These are phyloP conservation scores for Anaspis maculata DNA, from an alignment of 2,888 invertebrate genomes.

Conservation along the genomic window DNA sequence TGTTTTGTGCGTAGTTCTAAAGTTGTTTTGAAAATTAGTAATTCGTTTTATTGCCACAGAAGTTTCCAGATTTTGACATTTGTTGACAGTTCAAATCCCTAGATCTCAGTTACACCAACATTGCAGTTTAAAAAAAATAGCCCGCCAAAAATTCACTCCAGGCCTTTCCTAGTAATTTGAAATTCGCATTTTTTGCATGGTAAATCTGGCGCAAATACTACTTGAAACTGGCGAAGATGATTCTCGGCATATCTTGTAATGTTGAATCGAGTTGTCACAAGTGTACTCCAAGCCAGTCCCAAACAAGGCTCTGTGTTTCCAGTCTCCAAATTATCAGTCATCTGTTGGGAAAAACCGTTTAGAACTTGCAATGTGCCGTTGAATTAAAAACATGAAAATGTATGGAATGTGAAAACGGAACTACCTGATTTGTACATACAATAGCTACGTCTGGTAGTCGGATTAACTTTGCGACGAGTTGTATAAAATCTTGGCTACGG, in stretches of 20 bases:
- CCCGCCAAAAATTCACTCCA: constrained; percentile 3
- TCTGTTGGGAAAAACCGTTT: constrained; percentile 31
- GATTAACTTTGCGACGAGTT: constrained; percentile 49
- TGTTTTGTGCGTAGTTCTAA: too few species aligned
- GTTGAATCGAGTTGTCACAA: constrained; percentile 52
- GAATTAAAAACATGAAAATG: too few species aligned
- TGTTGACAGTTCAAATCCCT: background rate
- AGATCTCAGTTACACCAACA: background rate
- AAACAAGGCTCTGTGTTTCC: constrained; percentile 48
- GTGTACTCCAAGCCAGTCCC: constrained; percentile 59
- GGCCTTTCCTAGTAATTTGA: constrained; percentile 40
- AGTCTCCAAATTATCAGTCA: constrained; percentile 33
- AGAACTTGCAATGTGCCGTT: too few species aligned
- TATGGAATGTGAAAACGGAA: too few species aligned
- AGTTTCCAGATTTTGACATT: background rate
- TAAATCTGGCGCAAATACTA: constrained; percentile 53
- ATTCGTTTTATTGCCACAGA: background rate
- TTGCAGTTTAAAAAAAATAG: background rate
- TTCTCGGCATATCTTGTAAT: constrained; percentile 29
- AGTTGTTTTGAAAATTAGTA: too few species aligned
- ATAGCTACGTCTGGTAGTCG: constrained; percentile 50
- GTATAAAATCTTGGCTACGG: constrained; percentile 50
- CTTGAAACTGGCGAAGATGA: constrained; percentile 41
- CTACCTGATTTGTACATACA: constrained; percentile 66
- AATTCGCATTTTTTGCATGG: constrained; percentile 44